Evolutionary conservation across 2,113 vertebrate genomes (phyloP).

Genomic region (Rhagologus leucostigma): DNA sequence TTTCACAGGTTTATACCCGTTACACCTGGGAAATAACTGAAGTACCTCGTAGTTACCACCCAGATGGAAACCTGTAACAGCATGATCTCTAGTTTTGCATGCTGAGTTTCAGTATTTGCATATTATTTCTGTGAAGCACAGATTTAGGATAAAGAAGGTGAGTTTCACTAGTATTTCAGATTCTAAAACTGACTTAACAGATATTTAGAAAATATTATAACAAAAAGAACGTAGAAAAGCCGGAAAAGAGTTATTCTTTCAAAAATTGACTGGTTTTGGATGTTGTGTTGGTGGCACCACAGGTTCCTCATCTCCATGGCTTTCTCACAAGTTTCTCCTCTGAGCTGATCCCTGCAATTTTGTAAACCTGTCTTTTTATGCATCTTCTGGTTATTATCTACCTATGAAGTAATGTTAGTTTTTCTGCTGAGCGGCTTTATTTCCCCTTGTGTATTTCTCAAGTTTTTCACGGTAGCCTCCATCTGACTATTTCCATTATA

Average conservation of each 20-base stretch:
- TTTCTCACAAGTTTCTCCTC: neutral
- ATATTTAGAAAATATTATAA: neutral
- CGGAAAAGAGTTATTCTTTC: neutral
- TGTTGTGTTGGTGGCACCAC: neutral
- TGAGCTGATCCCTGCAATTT: neutral
- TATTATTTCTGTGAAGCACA: neutral
- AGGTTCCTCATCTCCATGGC: neutral
- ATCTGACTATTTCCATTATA: neutral
- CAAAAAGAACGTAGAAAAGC: neutral
- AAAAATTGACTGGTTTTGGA: neutral
- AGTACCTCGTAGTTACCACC: neutral
- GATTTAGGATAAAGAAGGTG: neutral
- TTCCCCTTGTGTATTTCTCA: neutral
- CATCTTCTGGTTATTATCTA: neutral
- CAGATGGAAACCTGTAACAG: neutral
- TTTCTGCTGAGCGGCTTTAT: neutral
- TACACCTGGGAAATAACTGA: neutral
- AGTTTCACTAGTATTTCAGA: neutral
- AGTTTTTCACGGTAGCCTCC: neutral
- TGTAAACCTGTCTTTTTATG: neutral
- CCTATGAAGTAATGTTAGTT: neutral
- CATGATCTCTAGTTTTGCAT: neutral
- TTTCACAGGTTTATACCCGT: neutral
- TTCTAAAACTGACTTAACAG: neutral
- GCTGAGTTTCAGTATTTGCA: neutral